phyloP scores from a whole-genome alignment of 2,113 vertebrate genomes.

The Cephalopholis sonnerati region DNA sequence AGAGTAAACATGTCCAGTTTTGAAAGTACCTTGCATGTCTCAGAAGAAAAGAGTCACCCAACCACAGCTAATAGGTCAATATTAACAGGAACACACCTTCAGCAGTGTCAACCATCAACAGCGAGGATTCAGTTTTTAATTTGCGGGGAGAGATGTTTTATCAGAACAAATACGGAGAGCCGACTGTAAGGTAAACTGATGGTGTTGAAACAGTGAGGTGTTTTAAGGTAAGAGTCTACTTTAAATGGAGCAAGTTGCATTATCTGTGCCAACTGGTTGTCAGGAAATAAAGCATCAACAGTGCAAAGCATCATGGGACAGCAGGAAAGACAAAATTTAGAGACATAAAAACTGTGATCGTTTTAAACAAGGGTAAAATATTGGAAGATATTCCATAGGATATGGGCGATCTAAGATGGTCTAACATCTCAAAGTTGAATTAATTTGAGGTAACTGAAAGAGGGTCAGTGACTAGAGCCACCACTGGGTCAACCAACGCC shows the following conservation, averaged over 20 bases:
- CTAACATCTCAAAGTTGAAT: neutral
- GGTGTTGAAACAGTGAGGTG: slow-evolving; percentile 34
- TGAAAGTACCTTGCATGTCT: slow-evolving; percentile 69
- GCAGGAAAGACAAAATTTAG: neutral
- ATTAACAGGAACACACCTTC: slow-evolving; percentile 42
- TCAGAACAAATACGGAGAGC: slow-evolving; percentile 66
- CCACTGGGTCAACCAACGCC: neutral
- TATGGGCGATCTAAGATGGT: neutral
- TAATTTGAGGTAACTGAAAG: neutral
- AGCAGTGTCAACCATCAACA: slow-evolving; percentile 38
- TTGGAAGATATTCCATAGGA: neutral
- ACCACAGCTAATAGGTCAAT: slow-evolving; percentile 85
- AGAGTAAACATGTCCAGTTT: slow-evolving; percentile 23
- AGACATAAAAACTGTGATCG: neutral
- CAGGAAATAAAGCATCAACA: slow-evolving; percentile 48
- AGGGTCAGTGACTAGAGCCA: neutral
- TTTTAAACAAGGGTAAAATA: neutral
- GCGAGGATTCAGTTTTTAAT: slow-evolving; percentile 41
- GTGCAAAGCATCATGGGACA: slow-evolving; percentile 18
- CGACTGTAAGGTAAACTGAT: slow-evolving; percentile 31
- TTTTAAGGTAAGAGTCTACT: slow-evolving; percentile 4
- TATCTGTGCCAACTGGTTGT: slow-evolving; percentile 15
- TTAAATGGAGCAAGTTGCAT: neutral
- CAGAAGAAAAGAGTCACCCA: slow-evolving; percentile 80
- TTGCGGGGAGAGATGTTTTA: slow-evolving; percentile 45